A percentile compares a stretch with the other conserved stretches of the same genome.
Evolutionary conservation across 2,113 vertebrate species (phyloP).

Genomic region (Ctenomys sociabilis): DNA sequence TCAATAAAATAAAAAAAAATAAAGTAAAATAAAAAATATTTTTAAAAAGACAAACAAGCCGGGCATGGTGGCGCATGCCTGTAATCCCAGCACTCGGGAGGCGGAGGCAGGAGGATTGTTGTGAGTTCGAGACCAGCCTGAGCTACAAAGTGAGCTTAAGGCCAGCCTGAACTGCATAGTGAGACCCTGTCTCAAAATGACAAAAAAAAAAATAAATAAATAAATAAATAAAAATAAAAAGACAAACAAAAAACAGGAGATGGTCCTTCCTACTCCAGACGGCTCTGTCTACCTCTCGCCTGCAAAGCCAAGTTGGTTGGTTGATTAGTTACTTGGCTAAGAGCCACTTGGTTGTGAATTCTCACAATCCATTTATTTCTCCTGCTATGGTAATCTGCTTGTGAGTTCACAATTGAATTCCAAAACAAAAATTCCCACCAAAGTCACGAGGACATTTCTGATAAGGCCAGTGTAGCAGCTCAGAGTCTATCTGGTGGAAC

Average conservation of each 20-base stretch:
- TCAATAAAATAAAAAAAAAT: too few species aligned
- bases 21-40: too few species aligned
- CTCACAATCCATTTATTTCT: neutral
- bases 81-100: too few species aligned
- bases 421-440: constrained; percentile 33
- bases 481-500: neutral
- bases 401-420: neutral
- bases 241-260: neutral
- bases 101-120: too few species aligned
- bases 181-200: too few species aligned
- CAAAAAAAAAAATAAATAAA: too few species aligned
- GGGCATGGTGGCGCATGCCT: too few species aligned
- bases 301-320: neutral
- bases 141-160: too few species aligned
- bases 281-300: neutral
- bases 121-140: too few species aligned
- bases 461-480: neutral
- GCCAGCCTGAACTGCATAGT: too few species aligned
- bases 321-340: neutral
- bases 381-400: neutral
- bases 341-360: neutral
- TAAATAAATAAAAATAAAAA: too few species aligned
- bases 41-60: too few species aligned
- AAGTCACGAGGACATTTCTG: neutral
- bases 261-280: neutral